phyloP scores from a whole-genome alignment of 2,113 vertebrate genomes.

The Bos taurus region DNA sequence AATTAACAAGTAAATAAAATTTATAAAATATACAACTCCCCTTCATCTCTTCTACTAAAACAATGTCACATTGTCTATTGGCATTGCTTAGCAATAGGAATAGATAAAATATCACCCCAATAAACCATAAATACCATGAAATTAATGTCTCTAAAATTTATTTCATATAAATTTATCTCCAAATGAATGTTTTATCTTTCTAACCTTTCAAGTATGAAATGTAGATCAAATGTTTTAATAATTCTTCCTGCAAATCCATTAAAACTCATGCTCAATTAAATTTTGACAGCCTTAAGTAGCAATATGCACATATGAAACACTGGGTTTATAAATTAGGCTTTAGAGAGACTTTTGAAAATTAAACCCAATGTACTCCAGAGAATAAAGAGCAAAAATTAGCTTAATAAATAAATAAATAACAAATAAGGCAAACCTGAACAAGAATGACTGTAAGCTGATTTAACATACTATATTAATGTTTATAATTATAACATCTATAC shows the following conservation, averaged over 20 bases:
- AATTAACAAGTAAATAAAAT: not conserved
- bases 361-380: not conserved
- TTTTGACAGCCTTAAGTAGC: not conserved
- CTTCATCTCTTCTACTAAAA: constrained; percentile 8
- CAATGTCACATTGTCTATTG: not conserved
- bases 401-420: not conserved
- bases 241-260: not conserved
- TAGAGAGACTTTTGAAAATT: constrained; percentile 5
- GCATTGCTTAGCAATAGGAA: not conserved
- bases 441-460: not conserved
- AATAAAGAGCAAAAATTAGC: not conserved
- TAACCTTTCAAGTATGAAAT: constrained; percentile 17
- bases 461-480: not conserved
- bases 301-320: not conserved
- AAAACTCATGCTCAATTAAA: constrained; percentile 13
- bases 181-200: constrained; percentile 14
- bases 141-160: constrained; percentile 25
- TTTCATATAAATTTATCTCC: not conserved
- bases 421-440: not conserved
- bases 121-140: not conserved
- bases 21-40: not conserved
- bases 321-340: not conserved
- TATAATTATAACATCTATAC: not conserved
- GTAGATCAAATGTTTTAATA: not conserved
- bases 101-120: not conserved